phyloP scores from a whole-genome alignment of 1,140 invertebrate species.

The Chelonus insularis region DNA sequence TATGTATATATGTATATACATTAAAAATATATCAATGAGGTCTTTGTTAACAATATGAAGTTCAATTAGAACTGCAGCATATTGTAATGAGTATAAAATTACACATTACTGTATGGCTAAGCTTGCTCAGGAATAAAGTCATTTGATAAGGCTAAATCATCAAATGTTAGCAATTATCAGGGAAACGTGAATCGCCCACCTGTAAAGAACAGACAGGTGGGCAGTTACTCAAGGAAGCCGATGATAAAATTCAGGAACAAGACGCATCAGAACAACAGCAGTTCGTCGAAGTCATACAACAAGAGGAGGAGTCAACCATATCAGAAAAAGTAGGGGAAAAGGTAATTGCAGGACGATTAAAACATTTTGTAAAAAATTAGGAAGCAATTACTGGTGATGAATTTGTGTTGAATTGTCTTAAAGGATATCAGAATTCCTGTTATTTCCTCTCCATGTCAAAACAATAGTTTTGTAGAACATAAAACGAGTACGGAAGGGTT shows the following conservation, averaged over 20 bases:
- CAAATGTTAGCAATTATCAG: neutral
- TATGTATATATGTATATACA: neutral
- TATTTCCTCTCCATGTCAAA: neutral
- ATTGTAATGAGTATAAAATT: no score
- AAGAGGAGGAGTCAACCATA: neutral
- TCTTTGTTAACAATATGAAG: no score
- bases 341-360: neutral
- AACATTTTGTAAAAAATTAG: neutral
- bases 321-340: neutral
- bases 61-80: no score
- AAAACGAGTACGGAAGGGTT: neutral
- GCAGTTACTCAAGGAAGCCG: neutral
- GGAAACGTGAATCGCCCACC: neutral
- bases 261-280: neutral
- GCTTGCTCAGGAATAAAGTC: slow-evolving; percentile 9
- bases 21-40: neutral
- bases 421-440: neutral
- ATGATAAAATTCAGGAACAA: neutral
- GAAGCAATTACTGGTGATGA: neutral
- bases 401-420: neutral
- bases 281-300: neutral
- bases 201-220: neutral
- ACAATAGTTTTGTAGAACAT: neutral
- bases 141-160: neutral
- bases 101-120: no score